Conservation (phyloP, 2,797 vertebrate species). For the Anguilla marmorata region DNA sequence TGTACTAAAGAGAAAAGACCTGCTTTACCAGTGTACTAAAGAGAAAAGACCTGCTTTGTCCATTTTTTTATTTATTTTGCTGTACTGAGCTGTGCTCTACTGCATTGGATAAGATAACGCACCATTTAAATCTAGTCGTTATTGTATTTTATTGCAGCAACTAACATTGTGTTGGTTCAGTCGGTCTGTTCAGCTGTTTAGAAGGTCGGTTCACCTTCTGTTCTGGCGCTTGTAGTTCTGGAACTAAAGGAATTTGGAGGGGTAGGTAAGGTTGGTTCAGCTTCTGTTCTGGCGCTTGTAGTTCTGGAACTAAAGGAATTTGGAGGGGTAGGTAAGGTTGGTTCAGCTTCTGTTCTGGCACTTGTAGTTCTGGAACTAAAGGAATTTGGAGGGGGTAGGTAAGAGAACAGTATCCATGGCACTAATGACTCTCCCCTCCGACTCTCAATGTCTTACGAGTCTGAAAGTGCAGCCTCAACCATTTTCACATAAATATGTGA, state of each 20-base stretch:
- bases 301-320: background rate
- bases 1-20: too few relatives aligned
- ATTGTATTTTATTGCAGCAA: background rate
- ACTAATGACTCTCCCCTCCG: background rate
- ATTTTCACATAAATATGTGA: background rate
- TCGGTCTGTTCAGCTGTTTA: background rate
- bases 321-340: background rate
- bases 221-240: conserved; percentile 25
- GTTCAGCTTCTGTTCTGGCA: background rate
- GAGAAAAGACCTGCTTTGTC: background rate
- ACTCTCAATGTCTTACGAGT: background rate
- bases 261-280: background rate
- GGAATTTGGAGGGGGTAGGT: background rate
- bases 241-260: background rate
- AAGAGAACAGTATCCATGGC: background rate
- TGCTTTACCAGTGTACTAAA: too few relatives aligned
- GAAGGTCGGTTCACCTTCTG: background rate
- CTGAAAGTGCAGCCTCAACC: background rate
- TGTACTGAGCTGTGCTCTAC: background rate
- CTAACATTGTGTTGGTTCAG: background rate
- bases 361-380: conserved; percentile 24
- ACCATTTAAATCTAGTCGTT: too few relatives aligned
- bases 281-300: conserved; percentile 21
- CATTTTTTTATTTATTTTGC: background rate
- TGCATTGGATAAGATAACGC: background rate